These are phyloP conservation scores for Cepaea hortensis DNA, from an alignment of 2,888 invertebrate species.

Conservation along the genomic window DNA sequence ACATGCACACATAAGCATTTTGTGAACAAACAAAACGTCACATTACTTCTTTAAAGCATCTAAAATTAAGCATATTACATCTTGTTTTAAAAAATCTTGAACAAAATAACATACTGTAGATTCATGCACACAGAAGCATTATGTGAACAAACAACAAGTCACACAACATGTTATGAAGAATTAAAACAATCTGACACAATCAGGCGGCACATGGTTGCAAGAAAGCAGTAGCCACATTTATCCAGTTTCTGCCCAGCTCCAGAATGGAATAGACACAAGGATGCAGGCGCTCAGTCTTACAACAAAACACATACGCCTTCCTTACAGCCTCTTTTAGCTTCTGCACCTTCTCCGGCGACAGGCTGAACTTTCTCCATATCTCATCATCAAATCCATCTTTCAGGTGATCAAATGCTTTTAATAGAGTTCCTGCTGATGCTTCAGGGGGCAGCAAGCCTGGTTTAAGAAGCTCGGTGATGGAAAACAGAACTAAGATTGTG, in stretches of 20 bases:
- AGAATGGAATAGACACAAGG: conserved; percentile 55
- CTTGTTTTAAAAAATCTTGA: too few species aligned
- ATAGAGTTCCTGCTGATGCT: background rate
- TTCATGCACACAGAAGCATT: too few species aligned
- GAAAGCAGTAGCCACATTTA: conserved; percentile 51
- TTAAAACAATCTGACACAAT: background rate
- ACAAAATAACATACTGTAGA: too few species aligned
- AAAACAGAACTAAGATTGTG: conserved; percentile 53
- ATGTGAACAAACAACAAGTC: too few species aligned
- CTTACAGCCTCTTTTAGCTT: background rate
- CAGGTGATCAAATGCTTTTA: background rate
- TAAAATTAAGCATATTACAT: too few species aligned
- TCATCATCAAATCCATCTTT: background rate
- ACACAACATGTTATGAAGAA: too few species aligned
- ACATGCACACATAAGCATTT: too few species aligned
- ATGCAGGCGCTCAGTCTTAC: conserved; percentile 41
- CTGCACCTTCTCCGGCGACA: background rate
- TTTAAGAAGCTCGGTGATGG: conserved; percentile 49
- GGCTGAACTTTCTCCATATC: background rate
- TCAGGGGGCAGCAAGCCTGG: conserved; percentile 36
- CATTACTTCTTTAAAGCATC: too few species aligned
- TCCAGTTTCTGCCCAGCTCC: conserved; percentile 58
- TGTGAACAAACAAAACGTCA: too few species aligned
- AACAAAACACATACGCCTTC: conserved; percentile 50
- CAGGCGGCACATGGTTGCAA: conserved; percentile 79